phyloP scores from a whole-genome alignment of 2,797 vertebrate species.

The Pipistrellus pipistrellus region DNA sequence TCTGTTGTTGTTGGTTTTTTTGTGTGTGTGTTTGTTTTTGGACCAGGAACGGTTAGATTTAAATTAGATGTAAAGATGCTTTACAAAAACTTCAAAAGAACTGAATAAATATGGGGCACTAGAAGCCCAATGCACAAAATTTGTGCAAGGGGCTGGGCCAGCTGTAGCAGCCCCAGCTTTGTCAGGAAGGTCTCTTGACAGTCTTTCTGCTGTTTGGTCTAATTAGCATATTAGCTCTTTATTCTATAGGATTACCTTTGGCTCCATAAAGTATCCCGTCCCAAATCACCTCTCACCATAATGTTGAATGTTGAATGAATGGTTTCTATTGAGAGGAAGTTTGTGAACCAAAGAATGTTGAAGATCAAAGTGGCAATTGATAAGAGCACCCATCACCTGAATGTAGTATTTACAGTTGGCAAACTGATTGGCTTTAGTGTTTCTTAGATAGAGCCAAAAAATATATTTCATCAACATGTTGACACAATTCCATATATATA shows the following conservation, averaged over 20 bases:
- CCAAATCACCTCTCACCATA: too few relatives aligned
- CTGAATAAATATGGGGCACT: background rate
- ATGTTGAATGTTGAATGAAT: background rate
- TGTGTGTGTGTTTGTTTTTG: too few relatives aligned
- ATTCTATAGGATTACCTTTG: background rate
- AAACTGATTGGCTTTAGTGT: background rate
- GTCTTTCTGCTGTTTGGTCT: too few relatives aligned
- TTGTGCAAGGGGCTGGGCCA: too few relatives aligned
- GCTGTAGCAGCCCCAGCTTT: too few relatives aligned
- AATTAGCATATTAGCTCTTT: too few relatives aligned
- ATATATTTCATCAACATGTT: background rate
- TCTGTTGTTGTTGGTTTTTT: background rate
- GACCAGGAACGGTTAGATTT: accelerated
- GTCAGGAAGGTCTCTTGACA: too few relatives aligned
- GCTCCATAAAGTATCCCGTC: background rate
- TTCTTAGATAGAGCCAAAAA: background rate
- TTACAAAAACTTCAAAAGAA: background rate
- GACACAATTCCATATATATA: background rate
- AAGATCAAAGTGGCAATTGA: background rate
- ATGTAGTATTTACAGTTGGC: background rate
- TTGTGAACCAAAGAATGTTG: background rate
- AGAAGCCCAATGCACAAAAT: too few relatives aligned
- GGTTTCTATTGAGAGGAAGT: background rate
- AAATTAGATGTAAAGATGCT: slow-evolving; percentile 28
- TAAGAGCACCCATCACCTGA: background rate